These are phyloP conservation scores for Leptinotarsa haldemani DNA, from an alignment of 2,888 invertebrate genomes.

Conservation along the genomic window DNA sequence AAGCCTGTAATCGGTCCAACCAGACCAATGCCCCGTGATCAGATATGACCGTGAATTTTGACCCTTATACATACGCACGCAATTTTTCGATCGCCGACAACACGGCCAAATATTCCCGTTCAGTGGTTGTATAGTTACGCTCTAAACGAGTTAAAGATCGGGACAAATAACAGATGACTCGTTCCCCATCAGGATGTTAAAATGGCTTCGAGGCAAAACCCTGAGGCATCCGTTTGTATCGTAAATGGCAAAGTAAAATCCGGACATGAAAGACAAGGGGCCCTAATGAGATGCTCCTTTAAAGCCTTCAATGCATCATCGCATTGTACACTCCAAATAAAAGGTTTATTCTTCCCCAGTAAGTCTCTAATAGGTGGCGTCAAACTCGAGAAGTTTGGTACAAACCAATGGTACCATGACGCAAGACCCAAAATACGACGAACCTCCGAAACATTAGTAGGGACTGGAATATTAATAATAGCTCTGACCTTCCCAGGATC, in stretches of 20 bases:
- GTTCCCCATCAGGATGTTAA: conserved; percentile 6
- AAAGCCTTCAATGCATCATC: not conserved
- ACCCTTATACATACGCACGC: not conserved
- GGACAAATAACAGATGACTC: conserved; percentile 8
- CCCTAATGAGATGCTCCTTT: conserved; percentile 6
- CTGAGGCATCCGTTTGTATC: conserved; percentile 14
- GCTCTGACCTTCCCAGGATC: conserved; percentile 34
- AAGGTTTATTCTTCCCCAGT: not conserved
- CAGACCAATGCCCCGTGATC: not conserved
- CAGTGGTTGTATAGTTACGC: not conserved
- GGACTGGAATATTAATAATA: conserved; percentile 22
- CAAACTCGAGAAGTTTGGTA: conserved; percentile 19
- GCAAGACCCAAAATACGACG: conserved; percentile 24
- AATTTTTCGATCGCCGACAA: conserved; percentile 13
- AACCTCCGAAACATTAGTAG: conserved; percentile 26
- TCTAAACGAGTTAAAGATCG: not conserved
- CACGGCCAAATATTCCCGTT: conserved; percentile 11
- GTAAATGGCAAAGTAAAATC: conserved; percentile 6
- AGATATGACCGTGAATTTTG: conserved; percentile 7
- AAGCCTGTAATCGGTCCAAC: not conserved
- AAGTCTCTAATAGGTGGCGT: conserved; percentile 2
- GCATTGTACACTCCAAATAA: conserved; percentile 2
- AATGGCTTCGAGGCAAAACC: not conserved
- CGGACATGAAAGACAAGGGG: not conserved
- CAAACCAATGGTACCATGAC: conserved; percentile 31